phyloP scores from a whole-genome alignment of 2,113 vertebrate species.

The Grus americana region DNA sequence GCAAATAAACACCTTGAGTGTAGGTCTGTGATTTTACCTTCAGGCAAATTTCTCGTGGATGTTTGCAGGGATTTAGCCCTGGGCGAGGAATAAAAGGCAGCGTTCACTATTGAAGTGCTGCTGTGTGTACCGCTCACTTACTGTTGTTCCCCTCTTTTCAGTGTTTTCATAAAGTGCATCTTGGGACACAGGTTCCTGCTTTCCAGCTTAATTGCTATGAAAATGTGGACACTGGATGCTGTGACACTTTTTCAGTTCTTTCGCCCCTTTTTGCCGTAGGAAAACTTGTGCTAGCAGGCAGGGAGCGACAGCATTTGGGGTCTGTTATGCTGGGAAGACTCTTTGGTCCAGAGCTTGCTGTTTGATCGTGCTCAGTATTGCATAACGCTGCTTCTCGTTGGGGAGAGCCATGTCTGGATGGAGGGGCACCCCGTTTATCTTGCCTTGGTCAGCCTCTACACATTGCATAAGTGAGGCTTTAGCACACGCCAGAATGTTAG shows the following conservation, averaged over 20 bases:
- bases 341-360: background rate
- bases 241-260: background rate
- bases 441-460: background rate
- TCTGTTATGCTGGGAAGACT: background rate
- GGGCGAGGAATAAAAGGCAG: background rate
- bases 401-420: background rate
- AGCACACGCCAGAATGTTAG: fast-evolving
- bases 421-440: background rate
- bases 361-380: background rate
- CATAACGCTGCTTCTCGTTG: background rate
- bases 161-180: background rate
- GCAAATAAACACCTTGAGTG: background rate
- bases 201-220: background rate
- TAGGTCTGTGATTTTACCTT: background rate
- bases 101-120: fast-evolving
- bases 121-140: background rate
- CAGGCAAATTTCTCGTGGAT: background rate
- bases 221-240: background rate
- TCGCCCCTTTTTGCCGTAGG: background rate
- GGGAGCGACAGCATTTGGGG: background rate
- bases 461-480: background rate
- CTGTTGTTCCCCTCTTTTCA: background rate
- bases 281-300: background rate
- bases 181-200: background rate
- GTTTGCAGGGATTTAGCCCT: background rate